Percentiles rank a stretch among this genome's conserved stretches.
Evolutionary conservation across 2,797 vertebrate species (phyloP).

Genomic region (Huso huso): DNA sequence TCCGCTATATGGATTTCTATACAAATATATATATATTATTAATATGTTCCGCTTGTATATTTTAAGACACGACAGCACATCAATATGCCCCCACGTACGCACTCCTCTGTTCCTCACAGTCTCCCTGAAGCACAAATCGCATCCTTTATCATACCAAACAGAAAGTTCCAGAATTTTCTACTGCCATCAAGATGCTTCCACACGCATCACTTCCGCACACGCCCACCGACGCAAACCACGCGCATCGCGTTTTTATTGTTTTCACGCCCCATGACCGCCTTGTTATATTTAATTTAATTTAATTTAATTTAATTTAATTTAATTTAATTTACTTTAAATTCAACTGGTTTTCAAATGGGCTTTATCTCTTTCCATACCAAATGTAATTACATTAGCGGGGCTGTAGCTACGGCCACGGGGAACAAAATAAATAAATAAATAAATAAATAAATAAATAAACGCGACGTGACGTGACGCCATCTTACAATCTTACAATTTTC

Average conservation of each 20-base stretch:
- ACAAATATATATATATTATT: not conserved
- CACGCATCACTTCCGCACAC: not conserved
- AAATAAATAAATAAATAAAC: too few relatives aligned
- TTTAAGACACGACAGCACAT: too few relatives aligned
- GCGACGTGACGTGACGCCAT: not conserved
- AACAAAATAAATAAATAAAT: too few relatives aligned
- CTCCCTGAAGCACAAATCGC: not conserved
- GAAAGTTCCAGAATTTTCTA: constrained; percentile 64
- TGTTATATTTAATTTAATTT: not conserved
- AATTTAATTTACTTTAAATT: too few relatives aligned
- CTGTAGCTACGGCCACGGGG: too few relatives aligned
- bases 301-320: not conserved
- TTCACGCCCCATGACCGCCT: not conserved
- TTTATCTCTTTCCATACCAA: too few relatives aligned
- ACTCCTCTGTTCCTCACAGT: not conserved
- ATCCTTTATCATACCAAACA: constrained; percentile 33
- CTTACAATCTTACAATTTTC: not conserved
- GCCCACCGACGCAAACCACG: not conserved
- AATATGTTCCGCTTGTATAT: not conserved
- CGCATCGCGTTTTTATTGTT: not conserved
- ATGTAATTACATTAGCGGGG: too few relatives aligned
- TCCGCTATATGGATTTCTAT: not conserved
- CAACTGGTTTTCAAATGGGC: too few relatives aligned
- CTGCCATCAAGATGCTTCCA: constrained; percentile 20
- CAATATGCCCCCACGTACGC: too few relatives aligned